Evolutionary conservation across 2,797 vertebrate species (phyloP).

Genomic region (Tiaroga cobitis): DNA sequence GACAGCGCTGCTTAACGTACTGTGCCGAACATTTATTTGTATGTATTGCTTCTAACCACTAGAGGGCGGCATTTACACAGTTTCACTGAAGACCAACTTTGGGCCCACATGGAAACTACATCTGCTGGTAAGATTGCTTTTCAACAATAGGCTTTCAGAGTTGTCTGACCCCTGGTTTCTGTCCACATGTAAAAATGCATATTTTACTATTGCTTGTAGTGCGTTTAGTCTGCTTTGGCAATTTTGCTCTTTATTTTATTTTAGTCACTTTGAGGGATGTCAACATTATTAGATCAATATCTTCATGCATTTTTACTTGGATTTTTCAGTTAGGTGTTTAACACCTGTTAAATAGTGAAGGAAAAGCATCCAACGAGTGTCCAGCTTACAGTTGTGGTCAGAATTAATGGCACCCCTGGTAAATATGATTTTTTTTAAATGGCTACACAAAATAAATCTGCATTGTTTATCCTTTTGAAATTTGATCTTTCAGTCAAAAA

Average conservation of each 20-base stretch:
- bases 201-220: background rate
- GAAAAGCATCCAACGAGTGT: background rate
- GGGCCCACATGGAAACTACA: background rate
- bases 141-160: background rate
- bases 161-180: background rate
- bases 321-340: background rate
- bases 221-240: background rate
- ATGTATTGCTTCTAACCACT: background rate
- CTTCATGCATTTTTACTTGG: too few species aligned
- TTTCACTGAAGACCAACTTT: background rate
- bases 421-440: too few species aligned
- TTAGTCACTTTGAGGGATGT: background rate
- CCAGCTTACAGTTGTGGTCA: too few species aligned
- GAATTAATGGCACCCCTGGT: too few species aligned
- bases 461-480: too few species aligned
- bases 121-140: background rate
- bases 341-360: background rate
- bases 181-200: background rate
- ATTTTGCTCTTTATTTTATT: background rate
- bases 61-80: conserved; percentile 11
- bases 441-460: too few species aligned
- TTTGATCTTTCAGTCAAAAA: too few species aligned
- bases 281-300: background rate
- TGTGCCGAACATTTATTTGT: background rate
- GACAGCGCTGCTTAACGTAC: background rate